Evolutionary conservation across 2,888 invertebrate species (phyloP).

Genomic region (Hydriomena furcata): DNA sequence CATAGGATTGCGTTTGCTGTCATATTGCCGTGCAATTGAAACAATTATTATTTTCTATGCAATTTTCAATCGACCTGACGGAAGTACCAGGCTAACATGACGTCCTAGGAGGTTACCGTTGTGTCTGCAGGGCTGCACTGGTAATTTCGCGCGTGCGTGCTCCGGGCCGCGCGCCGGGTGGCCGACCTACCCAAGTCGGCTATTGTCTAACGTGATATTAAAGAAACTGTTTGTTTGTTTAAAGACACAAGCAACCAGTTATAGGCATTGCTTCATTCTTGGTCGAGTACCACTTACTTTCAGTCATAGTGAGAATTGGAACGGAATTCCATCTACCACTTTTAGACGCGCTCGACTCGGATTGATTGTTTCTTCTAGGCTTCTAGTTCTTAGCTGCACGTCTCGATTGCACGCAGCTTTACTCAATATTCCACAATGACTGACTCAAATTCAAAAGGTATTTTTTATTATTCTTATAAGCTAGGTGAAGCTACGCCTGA

Average conservation of each 20-base stretch:
- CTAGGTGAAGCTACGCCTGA: no score
- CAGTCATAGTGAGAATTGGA: no score
- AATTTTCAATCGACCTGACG: conserved; percentile 24
- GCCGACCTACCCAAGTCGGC: conserved; percentile 37
- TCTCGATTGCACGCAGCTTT: no score
- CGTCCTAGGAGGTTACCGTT: conserved; percentile 57
- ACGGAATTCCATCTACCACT: no score
- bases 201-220: not conserved
- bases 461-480: no score
- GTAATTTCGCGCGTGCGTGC: conserved; percentile 61
- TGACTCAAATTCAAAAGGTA: no score
- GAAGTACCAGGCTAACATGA: conserved; percentile 52
- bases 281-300: no score
- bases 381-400: no score
- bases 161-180: conserved; percentile 68
- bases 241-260: no score
- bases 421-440: no score
- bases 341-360: no score
- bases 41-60: conserved; percentile 2
- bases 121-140: conserved; percentile 25
- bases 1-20: conserved; percentile 2
- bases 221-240: conserved; percentile 1
- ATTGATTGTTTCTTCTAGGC: not conserved
- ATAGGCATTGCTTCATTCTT: no score
- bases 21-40: conserved; percentile 1